phyloP scores from a whole-genome alignment of 2,797 vertebrate species.

The Hyperoplus immaculatus region DNA sequence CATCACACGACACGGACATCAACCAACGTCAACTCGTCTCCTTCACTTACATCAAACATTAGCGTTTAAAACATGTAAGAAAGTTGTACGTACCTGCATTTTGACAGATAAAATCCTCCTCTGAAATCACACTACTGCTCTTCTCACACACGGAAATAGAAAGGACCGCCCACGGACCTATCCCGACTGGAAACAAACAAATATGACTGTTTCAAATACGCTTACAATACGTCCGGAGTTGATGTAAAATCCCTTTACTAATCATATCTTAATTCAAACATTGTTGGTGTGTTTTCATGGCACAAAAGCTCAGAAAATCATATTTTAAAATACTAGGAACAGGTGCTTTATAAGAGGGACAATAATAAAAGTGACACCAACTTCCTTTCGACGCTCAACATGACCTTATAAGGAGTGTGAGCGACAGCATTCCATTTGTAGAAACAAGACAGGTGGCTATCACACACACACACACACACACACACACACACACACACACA shows the following conservation, averaged over 20 bases:
- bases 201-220: rapidly evolving
- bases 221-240: rapidly evolving
- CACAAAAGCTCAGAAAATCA: rapidly evolving
- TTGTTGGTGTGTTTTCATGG: rapidly evolving
- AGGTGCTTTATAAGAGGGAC: constrained; percentile 20
- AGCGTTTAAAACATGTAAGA: neutral
- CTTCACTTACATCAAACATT: rapidly evolving
- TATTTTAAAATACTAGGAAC: constrained; percentile 12
- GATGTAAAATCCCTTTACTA: rapidly evolving
- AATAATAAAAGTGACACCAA: constrained; percentile 79
- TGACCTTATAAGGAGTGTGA: constrained; percentile 81
- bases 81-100: constrained; percentile 79
- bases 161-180: constrained; percentile 39
- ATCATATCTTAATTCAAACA: rapidly evolving
- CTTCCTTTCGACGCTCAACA: constrained; percentile 67
- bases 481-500: constrained; percentile 4
- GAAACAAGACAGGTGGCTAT: constrained; percentile 59
- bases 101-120: constrained; percentile 22
- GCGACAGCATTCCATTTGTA: constrained; percentile 67
- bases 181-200: constrained; percentile 66
- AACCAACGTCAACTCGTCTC: rapidly evolving
- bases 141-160: constrained; percentile 73
- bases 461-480: constrained; percentile 5
- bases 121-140: constrained; percentile 69
- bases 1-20: neutral